Percentiles rank a stretch among this genome's conserved stretches.
These are phyloP conservation scores for Avahi laniger DNA, from an alignment of 2,797 vertebrate species.

Conservation along the genomic window DNA sequence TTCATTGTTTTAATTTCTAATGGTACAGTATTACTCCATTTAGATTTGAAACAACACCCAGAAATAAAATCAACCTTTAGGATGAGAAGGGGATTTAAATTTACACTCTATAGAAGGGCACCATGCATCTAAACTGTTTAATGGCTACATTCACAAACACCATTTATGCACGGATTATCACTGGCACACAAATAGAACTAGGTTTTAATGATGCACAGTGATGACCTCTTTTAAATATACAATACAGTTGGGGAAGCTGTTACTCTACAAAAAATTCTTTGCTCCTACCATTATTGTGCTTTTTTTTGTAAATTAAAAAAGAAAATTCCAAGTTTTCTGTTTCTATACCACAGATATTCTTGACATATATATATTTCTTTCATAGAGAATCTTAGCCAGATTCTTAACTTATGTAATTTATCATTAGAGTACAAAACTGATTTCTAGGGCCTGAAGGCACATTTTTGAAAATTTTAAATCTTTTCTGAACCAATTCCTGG, in stretches of 20 bases:
- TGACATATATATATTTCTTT: not conserved
- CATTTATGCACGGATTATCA: not conserved
- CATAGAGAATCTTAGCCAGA: not conserved
- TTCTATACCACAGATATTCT: not conserved
- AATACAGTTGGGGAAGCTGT: not conserved
- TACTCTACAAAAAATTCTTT: not conserved
- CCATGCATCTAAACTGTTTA: not conserved
- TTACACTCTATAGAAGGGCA: not conserved
- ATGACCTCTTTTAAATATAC: not conserved
- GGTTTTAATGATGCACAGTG: not conserved
- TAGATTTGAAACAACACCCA: constrained; percentile 2
- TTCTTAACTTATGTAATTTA: not conserved
- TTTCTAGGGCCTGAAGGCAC: not conserved
- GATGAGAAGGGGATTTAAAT: not conserved
- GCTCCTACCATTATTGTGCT: not conserved
- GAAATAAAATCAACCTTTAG: not conserved
- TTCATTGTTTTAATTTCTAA: not conserved
- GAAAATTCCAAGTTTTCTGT: not conserved
- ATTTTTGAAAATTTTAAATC: not conserved
- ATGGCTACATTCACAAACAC: not conserved
- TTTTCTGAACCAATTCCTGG: not conserved
- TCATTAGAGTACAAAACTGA: not conserved
- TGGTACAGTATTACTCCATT: not conserved
- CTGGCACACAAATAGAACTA: not conserved
- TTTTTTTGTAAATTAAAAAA: not conserved